Evolutionary conservation across 2,113 vertebrate genomes (phyloP).

Genomic region (Microtus montanus): DNA sequence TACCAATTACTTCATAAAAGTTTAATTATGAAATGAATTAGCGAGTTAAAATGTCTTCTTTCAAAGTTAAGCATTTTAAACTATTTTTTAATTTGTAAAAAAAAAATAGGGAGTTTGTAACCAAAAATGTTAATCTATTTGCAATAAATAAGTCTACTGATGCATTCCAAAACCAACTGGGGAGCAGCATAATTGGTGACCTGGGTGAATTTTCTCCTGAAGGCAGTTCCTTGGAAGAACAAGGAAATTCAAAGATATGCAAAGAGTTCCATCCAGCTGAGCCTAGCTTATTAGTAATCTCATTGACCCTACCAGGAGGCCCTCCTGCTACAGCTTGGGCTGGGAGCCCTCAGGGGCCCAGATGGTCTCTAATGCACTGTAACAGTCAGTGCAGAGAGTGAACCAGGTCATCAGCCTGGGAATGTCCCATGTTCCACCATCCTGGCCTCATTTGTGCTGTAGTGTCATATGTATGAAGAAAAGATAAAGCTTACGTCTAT

Average conservation of each 20-base stretch:
- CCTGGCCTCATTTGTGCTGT: conserved; percentile 11
- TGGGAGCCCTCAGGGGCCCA: not conserved
- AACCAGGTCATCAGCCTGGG: conserved; percentile 52
- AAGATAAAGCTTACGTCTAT: conserved; percentile 20
- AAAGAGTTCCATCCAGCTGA: conserved; percentile 66
- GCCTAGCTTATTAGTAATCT: conserved; percentile 62
- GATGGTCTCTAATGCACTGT: conserved; percentile 34
- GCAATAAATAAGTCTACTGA: conserved; percentile 46
- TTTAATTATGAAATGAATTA: conserved; percentile 16
- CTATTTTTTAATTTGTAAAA: conserved; percentile 19
- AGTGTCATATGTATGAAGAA: not conserved
- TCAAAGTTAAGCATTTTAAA: conserved; percentile 3
- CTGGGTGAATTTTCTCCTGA: conserved; percentile 59
- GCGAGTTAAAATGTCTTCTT: not conserved
- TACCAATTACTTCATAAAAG: not conserved
- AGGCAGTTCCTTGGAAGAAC: conserved; percentile 60
- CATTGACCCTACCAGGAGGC: conserved; percentile 45
- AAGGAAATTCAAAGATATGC: conserved; percentile 71
- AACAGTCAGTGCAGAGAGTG: not conserved
- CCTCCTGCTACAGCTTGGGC: conserved; percentile 40
- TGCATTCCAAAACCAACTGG: conserved; percentile 37
- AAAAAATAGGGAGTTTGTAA: not conserved
- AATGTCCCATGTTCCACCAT: not conserved
- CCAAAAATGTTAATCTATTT: conserved; percentile 51
- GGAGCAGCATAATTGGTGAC: conserved; percentile 65